phyloP scores from a whole-genome alignment of 2,797 vertebrate species.

The Chaunax sp. region DNA sequence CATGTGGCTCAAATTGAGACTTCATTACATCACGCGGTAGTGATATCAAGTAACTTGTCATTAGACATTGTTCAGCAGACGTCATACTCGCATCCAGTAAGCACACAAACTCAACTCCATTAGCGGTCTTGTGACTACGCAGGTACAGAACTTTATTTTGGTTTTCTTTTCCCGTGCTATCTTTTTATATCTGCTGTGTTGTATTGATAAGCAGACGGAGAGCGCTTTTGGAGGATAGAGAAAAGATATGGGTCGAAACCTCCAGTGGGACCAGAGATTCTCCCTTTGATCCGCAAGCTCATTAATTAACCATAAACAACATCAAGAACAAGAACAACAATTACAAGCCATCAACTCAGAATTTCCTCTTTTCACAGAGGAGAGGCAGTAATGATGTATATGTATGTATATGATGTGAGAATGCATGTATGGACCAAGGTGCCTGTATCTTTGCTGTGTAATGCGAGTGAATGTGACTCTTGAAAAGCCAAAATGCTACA shows the following conservation, averaged over 20 bases:
- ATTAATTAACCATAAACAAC: slow-evolving; percentile 80
- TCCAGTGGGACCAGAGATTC: slow-evolving; percentile 67
- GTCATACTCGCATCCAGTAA: slow-evolving; percentile 18
- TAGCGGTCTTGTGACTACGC: slow-evolving; percentile 21
- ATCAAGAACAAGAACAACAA: slow-evolving; percentile 76
- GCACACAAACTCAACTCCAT: slow-evolving; percentile 33
- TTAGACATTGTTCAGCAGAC: slow-evolving; percentile 25
- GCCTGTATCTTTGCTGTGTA: slow-evolving; percentile 45
- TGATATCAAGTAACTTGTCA: slow-evolving; percentile 19
- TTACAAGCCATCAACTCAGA: slow-evolving; percentile 64
- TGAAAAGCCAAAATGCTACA: slow-evolving; percentile 42
- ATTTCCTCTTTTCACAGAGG: slow-evolving; percentile 19
- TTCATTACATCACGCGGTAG: slow-evolving; percentile 32
- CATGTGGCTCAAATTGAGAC: not conserved
- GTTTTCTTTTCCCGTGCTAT: slow-evolving; percentile 23
- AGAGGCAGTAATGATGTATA: slow-evolving; percentile 36
- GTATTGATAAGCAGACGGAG: slow-evolving; percentile 33
- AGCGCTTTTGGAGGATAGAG: slow-evolving; percentile 38
- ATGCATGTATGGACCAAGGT: slow-evolving; percentile 8
- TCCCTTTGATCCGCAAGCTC: slow-evolving; percentile 75
- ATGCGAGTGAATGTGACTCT: slow-evolving; percentile 36
- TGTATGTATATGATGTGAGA: no score
- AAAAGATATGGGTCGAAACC: slow-evolving; percentile 71
- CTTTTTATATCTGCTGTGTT: slow-evolving; percentile 28
- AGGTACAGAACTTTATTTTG: slow-evolving; percentile 12